A percentile compares a stretch with the other conserved stretches of the same genome.
phyloP scores from a whole-genome alignment of 2,797 vertebrate genomes.

The Halcyon chelicuti region DNA sequence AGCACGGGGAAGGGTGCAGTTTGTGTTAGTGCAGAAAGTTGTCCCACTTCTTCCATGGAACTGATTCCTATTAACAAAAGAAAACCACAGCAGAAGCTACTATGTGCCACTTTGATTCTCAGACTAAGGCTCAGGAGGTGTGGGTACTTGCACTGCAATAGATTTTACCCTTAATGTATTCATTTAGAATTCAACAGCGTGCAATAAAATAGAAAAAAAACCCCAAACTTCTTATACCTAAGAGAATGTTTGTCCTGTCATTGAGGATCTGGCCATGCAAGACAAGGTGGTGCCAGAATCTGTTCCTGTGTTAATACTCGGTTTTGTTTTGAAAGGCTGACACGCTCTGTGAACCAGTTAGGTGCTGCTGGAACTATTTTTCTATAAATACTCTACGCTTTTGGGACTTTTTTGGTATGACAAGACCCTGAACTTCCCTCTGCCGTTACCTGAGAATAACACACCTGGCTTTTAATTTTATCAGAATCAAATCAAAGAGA shows the following conservation, averaged over 20 bases:
- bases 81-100: background rate
- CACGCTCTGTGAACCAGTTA: background rate
- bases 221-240: background rate
- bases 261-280: background rate
- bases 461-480: background rate
- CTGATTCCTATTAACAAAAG: background rate
- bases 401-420: background rate
- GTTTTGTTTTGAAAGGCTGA: background rate
- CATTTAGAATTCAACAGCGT: background rate
- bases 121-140: conserved; percentile 7
- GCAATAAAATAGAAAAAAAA: background rate
- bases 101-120: background rate
- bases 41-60: background rate
- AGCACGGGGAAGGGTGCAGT: background rate
- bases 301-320: background rate
- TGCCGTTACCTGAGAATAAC: conserved; percentile 45
- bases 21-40: background rate
- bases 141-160: background rate
- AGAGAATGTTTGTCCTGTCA: background rate
- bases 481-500: background rate
- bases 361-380: background rate
- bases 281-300: background rate
- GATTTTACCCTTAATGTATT: background rate
- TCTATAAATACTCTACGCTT: background rate
- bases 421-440: conserved; percentile 14